Conservation (phyloP, 1,140 invertebrate species). For the Leguminivora glycinivorella region DNA sequence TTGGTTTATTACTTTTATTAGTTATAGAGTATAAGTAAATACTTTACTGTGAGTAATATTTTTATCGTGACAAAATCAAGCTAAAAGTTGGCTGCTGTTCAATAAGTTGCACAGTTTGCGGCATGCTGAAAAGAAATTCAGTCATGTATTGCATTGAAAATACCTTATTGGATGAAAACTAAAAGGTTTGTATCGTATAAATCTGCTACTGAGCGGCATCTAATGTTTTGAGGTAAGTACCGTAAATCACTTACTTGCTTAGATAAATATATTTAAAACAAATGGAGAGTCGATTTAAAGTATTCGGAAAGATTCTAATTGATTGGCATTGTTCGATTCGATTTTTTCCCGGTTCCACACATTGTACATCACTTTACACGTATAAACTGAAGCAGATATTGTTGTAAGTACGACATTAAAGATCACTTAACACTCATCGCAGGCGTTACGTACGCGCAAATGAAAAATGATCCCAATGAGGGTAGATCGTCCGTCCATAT, state of each 20-base stretch:
- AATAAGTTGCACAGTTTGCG: neutral
- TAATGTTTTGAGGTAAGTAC: no score
- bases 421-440: constrained; percentile 25
- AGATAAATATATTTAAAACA: no score
- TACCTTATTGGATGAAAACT: neutral
- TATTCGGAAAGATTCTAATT: no score
- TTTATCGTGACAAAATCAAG: neutral
- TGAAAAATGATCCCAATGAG: constrained; percentile 51
- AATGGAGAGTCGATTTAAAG: no score
- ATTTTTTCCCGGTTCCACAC: neutral
- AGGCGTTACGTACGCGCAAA: constrained; percentile 31
- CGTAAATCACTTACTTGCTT: no score
- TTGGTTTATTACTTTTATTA: no score
- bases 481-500: constrained; percentile 49
- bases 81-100: constrained; percentile 6
- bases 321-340: neutral
- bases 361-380: neutral
- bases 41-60: neutral
- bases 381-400: constrained; percentile 2
- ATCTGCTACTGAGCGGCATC: no score
- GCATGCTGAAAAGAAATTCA: neutral
- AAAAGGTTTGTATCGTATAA: neutral
- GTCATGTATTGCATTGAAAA: neutral
- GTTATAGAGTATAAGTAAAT: neutral
- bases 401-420: constrained; percentile 28